Conservation (phyloP, 2,797 vertebrate genomes). For the Catharus ustulatus region DNA sequence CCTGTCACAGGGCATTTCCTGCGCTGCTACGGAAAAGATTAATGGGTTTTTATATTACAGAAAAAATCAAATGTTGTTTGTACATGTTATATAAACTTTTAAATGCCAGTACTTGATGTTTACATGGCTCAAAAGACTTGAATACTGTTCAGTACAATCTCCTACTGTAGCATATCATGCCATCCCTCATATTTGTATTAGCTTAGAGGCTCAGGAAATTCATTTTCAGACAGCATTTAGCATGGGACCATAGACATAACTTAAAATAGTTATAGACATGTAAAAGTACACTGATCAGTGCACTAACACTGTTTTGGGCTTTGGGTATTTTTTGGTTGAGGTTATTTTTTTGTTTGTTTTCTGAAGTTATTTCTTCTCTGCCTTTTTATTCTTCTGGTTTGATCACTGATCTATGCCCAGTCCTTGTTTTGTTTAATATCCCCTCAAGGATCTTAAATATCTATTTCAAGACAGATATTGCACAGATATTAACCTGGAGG, state of each 20-base stretch:
- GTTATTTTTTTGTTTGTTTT: background rate
- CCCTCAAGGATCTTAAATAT: background rate
- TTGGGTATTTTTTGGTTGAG: background rate
- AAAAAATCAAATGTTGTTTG: background rate
- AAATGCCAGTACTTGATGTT: background rate
- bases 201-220: background rate
- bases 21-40: background rate
- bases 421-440: background rate
- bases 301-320: background rate
- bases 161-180: accelerated
- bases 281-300: background rate
- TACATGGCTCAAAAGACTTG: background rate
- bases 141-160: background rate
- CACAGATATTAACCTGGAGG: background rate
- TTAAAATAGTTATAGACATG: background rate
- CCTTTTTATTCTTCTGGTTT: background rate
- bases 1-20: background rate
- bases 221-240: background rate
- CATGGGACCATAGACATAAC: too few relatives aligned
- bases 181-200: accelerated
- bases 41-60: background rate
- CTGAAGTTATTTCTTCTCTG: background rate
- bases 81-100: background rate
- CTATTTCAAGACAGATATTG: background rate
- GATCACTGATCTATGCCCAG: background rate